Percentiles rank a stretch among this genome's conserved stretches.
Evolutionary conservation across 2,888 invertebrate species (phyloP).

Genomic region (Cheilosia pagana): DNA sequence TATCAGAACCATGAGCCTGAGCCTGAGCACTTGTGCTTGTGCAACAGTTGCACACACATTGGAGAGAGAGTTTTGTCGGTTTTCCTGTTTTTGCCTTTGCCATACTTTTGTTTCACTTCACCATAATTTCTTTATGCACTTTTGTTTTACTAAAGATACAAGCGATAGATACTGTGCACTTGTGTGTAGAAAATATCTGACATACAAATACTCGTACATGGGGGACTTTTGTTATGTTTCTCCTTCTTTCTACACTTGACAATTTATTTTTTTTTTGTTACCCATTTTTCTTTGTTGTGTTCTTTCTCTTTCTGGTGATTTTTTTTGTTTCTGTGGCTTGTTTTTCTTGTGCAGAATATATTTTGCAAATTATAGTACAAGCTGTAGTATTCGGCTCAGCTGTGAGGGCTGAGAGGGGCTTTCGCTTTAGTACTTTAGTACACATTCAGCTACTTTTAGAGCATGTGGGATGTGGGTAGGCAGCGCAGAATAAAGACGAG

Average conservation of each 20-base stretch:
- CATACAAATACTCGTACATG: slow-evolving; percentile 58
- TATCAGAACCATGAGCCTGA: background rate
- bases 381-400: slow-evolving; percentile 23
- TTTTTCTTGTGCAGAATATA: slow-evolving; percentile 58
- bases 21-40: slow-evolving; percentile 19
- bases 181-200: slow-evolving; percentile 55
- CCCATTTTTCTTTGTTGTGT: background rate
- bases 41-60: slow-evolving; percentile 56
- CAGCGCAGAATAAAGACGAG: background rate
- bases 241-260: slow-evolving; percentile 66
- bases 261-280: slow-evolving; percentile 39
- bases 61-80: slow-evolving; percentile 12
- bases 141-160: slow-evolving; percentile 67
- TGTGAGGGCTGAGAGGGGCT: background rate
- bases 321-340: slow-evolving; percentile 7
- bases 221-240: slow-evolving; percentile 23
- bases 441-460: slow-evolving; percentile 47
- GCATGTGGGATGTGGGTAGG: slow-evolving; percentile 1
- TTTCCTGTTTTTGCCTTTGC: slow-evolving; percentile 28
- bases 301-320: slow-evolving; percentile 31
- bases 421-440: background rate
- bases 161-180: slow-evolving; percentile 72
- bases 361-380: slow-evolving; percentile 72
- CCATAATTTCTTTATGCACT: slow-evolving; percentile 62
- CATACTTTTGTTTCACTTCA: background rate